Base-by-base conservation (phyloP, 53 echinoderm and acorn worm species). In the Crossaster papposus region DNA sequence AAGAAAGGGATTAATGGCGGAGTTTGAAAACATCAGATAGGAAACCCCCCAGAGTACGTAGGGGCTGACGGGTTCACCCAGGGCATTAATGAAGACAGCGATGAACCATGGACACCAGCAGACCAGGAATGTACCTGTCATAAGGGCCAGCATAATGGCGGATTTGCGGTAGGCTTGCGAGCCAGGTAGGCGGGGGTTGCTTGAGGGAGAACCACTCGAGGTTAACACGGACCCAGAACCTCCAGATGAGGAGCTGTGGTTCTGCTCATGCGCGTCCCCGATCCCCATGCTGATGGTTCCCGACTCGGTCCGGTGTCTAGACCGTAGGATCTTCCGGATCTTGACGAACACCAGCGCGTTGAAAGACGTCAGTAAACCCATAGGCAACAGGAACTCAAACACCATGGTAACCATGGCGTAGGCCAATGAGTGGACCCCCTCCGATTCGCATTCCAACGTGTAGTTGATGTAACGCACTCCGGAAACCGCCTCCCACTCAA, bases 61-160 rank as follows among this genome's bases (percentile, higher is more conserved):
- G 3, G 70, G 32, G 72, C 81, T 81, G 36, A 81, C 81, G 55
- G 65, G 50, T 18, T 13, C 75, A 4, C 81, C 74, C 32, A 82
- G 23, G 54, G 72, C 65, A 26, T 82, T 72, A 0, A 90, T 36
- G 44, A 90, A 81, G 2, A 90, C 82, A 7, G 72, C 54, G 36
- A 90, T 71, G 72, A 81, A 81, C 73, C 81, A 81, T 13, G 90
- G 90, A 24, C 51, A 81, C 90, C 90, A 90, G 17, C 90, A 90
- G 2, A 90, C 1, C 55, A 90, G 6, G 32, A 90, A 90, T 15
- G 81, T 58, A 2, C 70, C 90, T 1, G 81, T 81, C 73, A 90
- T 81, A 2, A 90, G 29, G 2, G 70, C 55, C 1, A 90, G 73
- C 90, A 81, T 90, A 54, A 81, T 24, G 72, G 90, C 90, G 2